Evolutionary conservation across 1,140 invertebrate species (phyloP).

Genomic region (Drosophila dunni): DNA sequence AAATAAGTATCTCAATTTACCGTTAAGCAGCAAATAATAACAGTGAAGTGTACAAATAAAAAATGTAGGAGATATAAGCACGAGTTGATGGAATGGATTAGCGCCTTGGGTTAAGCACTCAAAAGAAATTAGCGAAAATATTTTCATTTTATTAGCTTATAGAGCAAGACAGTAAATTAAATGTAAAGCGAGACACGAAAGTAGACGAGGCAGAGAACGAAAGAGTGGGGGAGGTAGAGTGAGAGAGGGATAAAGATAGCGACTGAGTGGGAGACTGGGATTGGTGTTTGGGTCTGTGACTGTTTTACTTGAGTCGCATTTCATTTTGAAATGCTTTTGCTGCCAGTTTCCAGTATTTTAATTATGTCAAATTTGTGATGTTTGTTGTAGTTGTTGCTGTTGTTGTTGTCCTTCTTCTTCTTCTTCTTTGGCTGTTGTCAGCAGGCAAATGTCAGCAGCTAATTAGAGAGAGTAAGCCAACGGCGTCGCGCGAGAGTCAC

Average conservation of each 20-base stretch:
- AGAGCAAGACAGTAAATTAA: slow-evolving; percentile 11
- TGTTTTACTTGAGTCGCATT: slow-evolving; percentile 46
- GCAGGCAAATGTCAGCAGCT: slow-evolving; percentile 78
- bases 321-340: slow-evolving; percentile 38
- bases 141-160: slow-evolving; percentile 39
- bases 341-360: slow-evolving; percentile 64
- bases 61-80: slow-evolving; percentile 15
- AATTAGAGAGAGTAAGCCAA: slow-evolving; percentile 76
- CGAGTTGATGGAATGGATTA: slow-evolving; percentile 66
- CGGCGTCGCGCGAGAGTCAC: slow-evolving; percentile 64
- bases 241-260: not conserved
- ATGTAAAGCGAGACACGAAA: not conserved
- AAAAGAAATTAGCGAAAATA: slow-evolving; percentile 67
- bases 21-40: slow-evolving; percentile 11
- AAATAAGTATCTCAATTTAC: slow-evolving; percentile 31
- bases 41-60: not conserved
- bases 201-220: not conserved
- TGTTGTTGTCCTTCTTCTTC: slow-evolving; percentile 17
- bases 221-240: not conserved
- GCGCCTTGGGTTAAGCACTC: slow-evolving; percentile 59
- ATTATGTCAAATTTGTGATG: slow-evolving; percentile 74
- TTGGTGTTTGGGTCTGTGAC: slow-evolving; percentile 11
- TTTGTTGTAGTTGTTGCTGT: slow-evolving; percentile 7
- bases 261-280: not conserved
- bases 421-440: slow-evolving; percentile 43